Percentiles rank a stretch among this genome's conserved stretches.
Conservation (phyloP, 2,888 invertebrate species). For the Callinectes sapidus region DNA sequence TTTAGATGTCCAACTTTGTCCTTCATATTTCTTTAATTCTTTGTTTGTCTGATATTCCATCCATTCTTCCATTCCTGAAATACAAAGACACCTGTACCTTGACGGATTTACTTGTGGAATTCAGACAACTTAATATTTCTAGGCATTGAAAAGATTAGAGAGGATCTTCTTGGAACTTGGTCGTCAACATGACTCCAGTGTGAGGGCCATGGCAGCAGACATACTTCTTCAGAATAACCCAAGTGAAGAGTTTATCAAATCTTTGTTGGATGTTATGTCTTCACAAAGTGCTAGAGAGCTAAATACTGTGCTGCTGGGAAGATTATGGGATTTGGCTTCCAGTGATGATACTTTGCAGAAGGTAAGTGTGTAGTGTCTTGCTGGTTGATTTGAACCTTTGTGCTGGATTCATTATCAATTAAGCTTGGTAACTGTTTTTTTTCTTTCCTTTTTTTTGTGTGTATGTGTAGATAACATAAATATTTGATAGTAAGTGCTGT, state of each 20-base stretch:
- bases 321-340: slow-evolving; percentile 71
- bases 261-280: slow-evolving; percentile 81
- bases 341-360: slow-evolving; percentile 64
- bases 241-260: slow-evolving; percentile 79
- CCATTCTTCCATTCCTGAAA: neutral
- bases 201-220: slow-evolving; percentile 84
- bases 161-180: slow-evolving; percentile 76
- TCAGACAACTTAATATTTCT: neutral
- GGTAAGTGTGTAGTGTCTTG: slow-evolving; percentile 60
- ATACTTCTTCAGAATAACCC: slow-evolving; percentile 82
- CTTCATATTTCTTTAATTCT: neutral
- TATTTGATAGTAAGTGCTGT: neutral
- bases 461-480: neutral
- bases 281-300: slow-evolving; percentile 66
- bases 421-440: neutral
- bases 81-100: neutral
- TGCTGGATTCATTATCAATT: neutral
- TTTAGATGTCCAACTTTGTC: neutral
- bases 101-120: neutral
- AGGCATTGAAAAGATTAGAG: slow-evolving; percentile 73
- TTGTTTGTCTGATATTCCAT: neutral
- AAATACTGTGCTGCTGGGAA: slow-evolving; percentile 63
- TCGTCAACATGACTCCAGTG: slow-evolving; percentile 82
- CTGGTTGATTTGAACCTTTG: neutral
- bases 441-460: neutral